Conservation (phyloP, 2,797 vertebrate species). For the Neosilurus mollespiculum region DNA sequence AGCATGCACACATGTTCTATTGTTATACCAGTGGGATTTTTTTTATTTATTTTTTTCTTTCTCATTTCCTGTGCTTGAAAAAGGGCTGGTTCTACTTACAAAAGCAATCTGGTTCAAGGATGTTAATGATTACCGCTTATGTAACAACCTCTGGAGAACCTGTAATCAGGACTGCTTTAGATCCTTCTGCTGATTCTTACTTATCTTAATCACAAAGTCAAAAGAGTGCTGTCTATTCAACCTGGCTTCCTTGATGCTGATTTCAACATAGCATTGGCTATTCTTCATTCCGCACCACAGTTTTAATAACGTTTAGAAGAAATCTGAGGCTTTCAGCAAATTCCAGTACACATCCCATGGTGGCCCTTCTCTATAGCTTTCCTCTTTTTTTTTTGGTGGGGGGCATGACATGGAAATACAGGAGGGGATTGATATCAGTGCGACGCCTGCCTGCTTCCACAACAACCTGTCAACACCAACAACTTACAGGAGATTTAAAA, state of each 20-base stretch:
- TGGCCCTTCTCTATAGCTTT: too few relatives aligned
- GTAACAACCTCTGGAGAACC: slow-evolving; percentile 21
- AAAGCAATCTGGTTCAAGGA: neutral
- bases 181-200: slow-evolving; percentile 16
- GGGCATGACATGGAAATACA: neutral
- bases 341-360: neutral
- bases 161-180: neutral
- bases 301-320: neutral
- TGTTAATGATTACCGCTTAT: slow-evolving; percentile 32
- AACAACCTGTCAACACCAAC: slow-evolving; percentile 40
- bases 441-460: slow-evolving; percentile 26
- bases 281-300: neutral
- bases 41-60: too few relatives aligned
- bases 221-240: neutral
- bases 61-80: slow-evolving; percentile 18
- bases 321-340: neutral
- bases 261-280: neutral
- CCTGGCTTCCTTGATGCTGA: neutral
- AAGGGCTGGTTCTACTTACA: neutral
- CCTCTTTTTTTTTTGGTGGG: neutral
- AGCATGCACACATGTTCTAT: slow-evolving; percentile 8
- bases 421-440: neutral
- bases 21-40: neutral
- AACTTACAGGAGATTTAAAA: slow-evolving; percentile 42
- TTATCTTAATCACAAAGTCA: neutral